Evolutionary conservation across 2,888 invertebrate species (phyloP).

Genomic region (Tinea semifulvella): DNA sequence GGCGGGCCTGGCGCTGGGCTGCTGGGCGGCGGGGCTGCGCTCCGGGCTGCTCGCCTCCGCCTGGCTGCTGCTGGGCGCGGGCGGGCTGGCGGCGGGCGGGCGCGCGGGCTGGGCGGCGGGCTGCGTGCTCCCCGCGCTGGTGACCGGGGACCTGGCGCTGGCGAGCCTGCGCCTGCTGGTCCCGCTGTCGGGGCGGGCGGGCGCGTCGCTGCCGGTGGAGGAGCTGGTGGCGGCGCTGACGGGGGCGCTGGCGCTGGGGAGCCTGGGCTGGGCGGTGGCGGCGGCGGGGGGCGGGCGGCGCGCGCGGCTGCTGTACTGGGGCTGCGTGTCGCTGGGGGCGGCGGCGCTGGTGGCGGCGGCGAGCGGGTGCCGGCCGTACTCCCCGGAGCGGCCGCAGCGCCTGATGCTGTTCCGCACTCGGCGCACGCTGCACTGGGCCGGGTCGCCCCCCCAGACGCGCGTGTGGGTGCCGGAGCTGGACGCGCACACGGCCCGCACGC

Average conservation of each 20-base stretch:
- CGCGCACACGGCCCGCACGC: slow-evolving; percentile 70
- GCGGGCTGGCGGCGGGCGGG: slow-evolving; percentile 44
- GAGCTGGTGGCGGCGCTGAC: slow-evolving; percentile 34
- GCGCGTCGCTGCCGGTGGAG: slow-evolving; percentile 69
- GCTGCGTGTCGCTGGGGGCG: slow-evolving; percentile 32
- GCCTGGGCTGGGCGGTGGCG: slow-evolving; percentile 38
- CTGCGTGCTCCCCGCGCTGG: slow-evolving; percentile 66
- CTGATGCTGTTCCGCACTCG: slow-evolving; percentile 74
- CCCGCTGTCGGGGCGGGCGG: slow-evolving; percentile 83
- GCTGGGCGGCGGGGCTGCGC: slow-evolving; percentile 66
- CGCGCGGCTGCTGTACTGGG: slow-evolving; percentile 26
- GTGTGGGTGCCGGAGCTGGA: slow-evolving; percentile 70
- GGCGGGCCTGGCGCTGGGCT: slow-evolving; percentile 59
- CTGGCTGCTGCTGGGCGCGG: slow-evolving; percentile 26
- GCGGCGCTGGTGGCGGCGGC: slow-evolving; percentile 80
- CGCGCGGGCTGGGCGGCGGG: slow-evolving; percentile 69
- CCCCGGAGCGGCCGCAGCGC: slow-evolving; percentile 68
- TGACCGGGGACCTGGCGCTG: slow-evolving; percentile 75
- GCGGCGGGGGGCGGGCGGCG: slow-evolving; percentile 24
- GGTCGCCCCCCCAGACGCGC: slow-evolving; percentile 15
- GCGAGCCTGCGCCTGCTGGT: slow-evolving; percentile 77
- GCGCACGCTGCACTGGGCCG: slow-evolving; percentile 55
- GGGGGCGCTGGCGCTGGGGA: slow-evolving; percentile 45
- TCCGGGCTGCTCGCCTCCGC: slow-evolving; percentile 68
- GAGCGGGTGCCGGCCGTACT: slow-evolving; percentile 24